A percentile compares a stretch with the other conserved stretches of the same genome.
phyloP scores from a whole-genome alignment of 1,140 invertebrate genomes.

The silkworm (Bombyx mori) region DNA sequence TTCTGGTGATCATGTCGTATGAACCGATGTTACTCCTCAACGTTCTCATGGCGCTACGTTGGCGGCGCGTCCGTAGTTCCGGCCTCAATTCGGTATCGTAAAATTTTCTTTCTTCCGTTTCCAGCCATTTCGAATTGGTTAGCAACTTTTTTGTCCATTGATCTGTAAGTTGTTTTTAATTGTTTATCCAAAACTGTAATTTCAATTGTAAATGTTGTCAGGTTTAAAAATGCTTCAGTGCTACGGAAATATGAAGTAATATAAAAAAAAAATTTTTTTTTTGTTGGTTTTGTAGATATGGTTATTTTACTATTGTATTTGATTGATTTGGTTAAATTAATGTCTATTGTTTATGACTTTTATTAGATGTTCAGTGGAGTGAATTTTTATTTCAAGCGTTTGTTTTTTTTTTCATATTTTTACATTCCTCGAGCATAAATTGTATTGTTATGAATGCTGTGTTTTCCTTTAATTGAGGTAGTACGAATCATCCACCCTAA shows the following conservation, averaged over 20 bases:
- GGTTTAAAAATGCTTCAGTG: neutral
- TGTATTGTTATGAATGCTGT: no score
- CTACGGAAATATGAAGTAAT: neutral
- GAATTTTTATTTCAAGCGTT: no score
- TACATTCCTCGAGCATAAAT: no score
- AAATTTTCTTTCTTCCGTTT: constrained; percentile 45
- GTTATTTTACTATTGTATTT: no score
- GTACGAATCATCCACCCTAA: no score
- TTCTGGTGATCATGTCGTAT: constrained; percentile 51
- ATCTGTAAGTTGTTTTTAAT: constrained; percentile 23
- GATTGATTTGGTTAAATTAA: no score
- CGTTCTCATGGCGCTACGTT: constrained; percentile 32
- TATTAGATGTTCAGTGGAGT: no score
- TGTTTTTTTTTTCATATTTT: no score
- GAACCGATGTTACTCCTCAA: constrained; percentile 35
- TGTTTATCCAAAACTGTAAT: no score
- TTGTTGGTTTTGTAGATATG: neutral
- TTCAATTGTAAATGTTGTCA: no score
- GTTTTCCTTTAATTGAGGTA: no score
- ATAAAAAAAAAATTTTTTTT: neutral
- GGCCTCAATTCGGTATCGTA: constrained; percentile 44
- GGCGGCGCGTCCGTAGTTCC: constrained; percentile 24
- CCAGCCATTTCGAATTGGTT: constrained; percentile 52
- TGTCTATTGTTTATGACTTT: no score
- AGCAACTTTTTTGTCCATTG: constrained; percentile 63